Base-by-base conservation (phyloP, 1,140 invertebrate species). In the Apis laboriosa region DNA sequence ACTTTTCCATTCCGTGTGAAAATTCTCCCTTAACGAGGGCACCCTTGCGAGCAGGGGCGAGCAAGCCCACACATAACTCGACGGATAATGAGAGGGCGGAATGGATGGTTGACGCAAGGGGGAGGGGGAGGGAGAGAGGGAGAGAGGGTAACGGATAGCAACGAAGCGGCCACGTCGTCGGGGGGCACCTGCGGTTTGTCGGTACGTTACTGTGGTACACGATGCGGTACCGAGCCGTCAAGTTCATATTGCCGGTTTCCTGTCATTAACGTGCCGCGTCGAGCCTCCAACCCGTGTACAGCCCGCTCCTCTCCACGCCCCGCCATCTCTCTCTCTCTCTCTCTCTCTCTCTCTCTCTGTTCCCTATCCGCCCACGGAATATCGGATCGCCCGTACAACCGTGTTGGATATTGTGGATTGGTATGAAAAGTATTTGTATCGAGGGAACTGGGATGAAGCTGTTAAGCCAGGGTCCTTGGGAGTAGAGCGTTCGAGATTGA, bases 161-260 rank as follows among this genome's bases (percentile, higher is more conserved):
- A 53, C 53, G 68, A 67, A 51, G 58, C n/a, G 24, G 70, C 72
- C 34, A 51, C 84, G 80, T 82, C 84, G 84, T 68, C 58, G 76
- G 85, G 86, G 88, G 89, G 34, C 84, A 82, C 84, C 77, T 91
- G 90, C 83, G 91, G 90, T 91, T 84, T 87, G 85, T 91, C 80
- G 90, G 88, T 92, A 91, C 90, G 90, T 87, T 90, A 89, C 89
- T 91, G 91, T 83, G 87, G 84, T 85, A 83, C 85, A 75, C 84
- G 66, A 82, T 91, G 92, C 91, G 92, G 92, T 93, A 89, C 90
- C 90, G 89, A 93, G 90, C 92, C 93, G 92, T 94, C 93, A 94
- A 93, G 92, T 93, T 93, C 93, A 93, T 93, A 93, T 94, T 93
- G 92, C 92, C 90, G 91, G 92, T 94, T 94, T 94, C 93, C 93